Evolutionary conservation across 2,888 invertebrate genomes (phyloP), one percentile per base, ranked within the genome.

Genomic region (Disparrhopalites patrizii): DNA sequence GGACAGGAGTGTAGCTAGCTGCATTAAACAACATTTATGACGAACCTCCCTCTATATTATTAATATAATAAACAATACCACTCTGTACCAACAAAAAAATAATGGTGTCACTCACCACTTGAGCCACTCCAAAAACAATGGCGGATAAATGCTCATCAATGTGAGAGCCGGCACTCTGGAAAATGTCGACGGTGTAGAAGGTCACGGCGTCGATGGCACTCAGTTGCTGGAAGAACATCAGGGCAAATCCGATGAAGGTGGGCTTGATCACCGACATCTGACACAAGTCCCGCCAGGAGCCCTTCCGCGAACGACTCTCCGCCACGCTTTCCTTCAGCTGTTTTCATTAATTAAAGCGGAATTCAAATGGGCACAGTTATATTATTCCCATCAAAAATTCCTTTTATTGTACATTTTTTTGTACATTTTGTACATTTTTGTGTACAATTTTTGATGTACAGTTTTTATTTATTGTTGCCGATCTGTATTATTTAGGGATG

Each of bases 101-200:
- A 38, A 25, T 23, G 8, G 3, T 4, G 7, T 13, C 2, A 55
- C 51, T 63, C 62, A 72, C 72, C 65, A 67, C 56, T n/a, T 69
- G 68, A 36, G 69, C 69, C 36, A 68, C 58, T 23, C 73, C 73
- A 47, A 71, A 67, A 56, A 71, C 69, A 30, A 70, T 71, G 20
- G 71, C 68, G 23, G 66, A 67, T 15, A 62, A 18, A 30, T 71
- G 64, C 3, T 70, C 68, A 47, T 73, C 71, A 65, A 73, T 58
- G n/a, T 55, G 33, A 5, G 70, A 66, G 5, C 70, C 70, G 2
- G 73, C 70, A 7, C 63, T 65, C 27, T 70, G 61, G 47, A 73
- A 73, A 61, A 73, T 73, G n/a, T 64, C 65, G 10, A 73, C 72
- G 5, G 70, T 69, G 52, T 70, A 72, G 13, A 69, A 66, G 18